A percentile compares a stretch with the other conserved stretches of the same genome.
Conservation (phyloP, 2,888 invertebrate genomes). For the Poecilobothrus nobilitatus region DNA sequence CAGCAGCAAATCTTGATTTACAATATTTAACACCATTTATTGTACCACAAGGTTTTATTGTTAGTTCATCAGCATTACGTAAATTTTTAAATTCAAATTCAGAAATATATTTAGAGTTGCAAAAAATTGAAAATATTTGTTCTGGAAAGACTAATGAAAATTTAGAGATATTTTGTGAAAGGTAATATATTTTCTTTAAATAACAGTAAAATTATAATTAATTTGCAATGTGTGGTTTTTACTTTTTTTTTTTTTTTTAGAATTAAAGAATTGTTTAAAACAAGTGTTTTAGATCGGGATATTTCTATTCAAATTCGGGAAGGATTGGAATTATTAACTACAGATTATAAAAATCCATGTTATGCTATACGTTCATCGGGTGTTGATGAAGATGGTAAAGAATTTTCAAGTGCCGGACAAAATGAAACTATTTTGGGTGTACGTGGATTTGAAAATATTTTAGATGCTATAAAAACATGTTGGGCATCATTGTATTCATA, state of each 20-base stretch:
- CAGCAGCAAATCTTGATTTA: constrained; percentile 25
- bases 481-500: constrained; percentile 76
- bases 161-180: constrained; percentile 48
- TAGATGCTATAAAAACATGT: constrained; percentile 57
- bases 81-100: constrained; percentile 48
- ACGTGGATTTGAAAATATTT: constrained; percentile 46
- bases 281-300: neutral
- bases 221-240: too few relatives aligned
- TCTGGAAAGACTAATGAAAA: constrained; percentile 43
- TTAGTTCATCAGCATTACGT: constrained; percentile 56
- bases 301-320: neutral
- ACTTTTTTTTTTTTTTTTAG: neutral
- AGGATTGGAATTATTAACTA: neutral
- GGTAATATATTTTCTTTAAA: too few relatives aligned
- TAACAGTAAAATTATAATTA: too few relatives aligned
- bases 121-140: constrained; percentile 18
- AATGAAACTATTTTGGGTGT: constrained; percentile 71
- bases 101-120: constrained; percentile 45
- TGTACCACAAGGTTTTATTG: constrained; percentile 63
- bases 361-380: constrained; percentile 65
- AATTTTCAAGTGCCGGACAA: constrained; percentile 75
- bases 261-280: neutral
- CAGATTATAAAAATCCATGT: constrained; percentile 31
- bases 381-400: constrained; percentile 70
- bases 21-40: constrained; percentile 14